These are phyloP conservation scores for Orycteropus afer DNA, from an alignment of 2,113 vertebrate genomes.

Conservation along the genomic window DNA sequence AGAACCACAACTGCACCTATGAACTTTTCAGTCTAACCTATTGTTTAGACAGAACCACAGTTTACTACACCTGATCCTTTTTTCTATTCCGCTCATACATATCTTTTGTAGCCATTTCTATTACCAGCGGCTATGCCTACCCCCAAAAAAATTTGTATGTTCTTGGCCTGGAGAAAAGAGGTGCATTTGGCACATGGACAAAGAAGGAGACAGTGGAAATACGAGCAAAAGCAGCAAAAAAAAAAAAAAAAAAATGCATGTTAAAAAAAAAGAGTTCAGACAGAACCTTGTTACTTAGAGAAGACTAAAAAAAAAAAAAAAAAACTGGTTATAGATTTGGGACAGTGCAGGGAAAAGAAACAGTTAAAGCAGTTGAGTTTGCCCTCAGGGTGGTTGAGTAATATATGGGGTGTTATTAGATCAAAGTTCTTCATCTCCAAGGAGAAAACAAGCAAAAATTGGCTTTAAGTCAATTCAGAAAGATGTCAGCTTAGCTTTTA, in stretches of 20 bases:
- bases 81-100: not conserved
- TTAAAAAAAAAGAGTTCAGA: not conserved
- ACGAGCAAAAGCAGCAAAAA: not conserved
- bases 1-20: not conserved
- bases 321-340: not conserved
- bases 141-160: not conserved
- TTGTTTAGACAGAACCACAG: not conserved
- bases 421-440: conserved; percentile 72
- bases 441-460: conserved; percentile 71
- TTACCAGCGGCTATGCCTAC: not conserved
- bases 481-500: conserved; percentile 77
- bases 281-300: not conserved
- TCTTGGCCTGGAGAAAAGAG: not conserved
- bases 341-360: conserved; percentile 7
- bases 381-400: conserved; percentile 51
- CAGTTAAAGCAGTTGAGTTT: conserved; percentile 33
- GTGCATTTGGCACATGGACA: not conserved
- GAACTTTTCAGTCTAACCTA: not conserved
- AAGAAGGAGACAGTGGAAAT: not conserved
- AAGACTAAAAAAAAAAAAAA: not conserved
- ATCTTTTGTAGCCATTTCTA: not conserved
- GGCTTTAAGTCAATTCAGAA: conserved; percentile 73
- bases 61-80: not conserved
- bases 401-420: conserved; percentile 69
- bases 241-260: too few relatives aligned